Conservation (phyloP, 2,888 invertebrate species). For the Drosophila affinis region DNA sequence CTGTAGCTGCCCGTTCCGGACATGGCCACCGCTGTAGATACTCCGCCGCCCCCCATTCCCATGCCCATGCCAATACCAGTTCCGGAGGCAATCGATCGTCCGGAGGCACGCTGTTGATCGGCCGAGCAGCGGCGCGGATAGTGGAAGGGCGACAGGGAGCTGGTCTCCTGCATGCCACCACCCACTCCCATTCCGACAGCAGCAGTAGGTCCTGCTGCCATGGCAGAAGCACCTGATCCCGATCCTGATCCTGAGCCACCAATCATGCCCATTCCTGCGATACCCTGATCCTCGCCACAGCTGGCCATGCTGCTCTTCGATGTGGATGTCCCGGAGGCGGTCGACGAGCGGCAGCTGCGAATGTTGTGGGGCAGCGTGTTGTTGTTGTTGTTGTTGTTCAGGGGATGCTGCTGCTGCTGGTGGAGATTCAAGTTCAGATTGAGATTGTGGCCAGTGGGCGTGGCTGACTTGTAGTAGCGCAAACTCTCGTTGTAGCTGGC, state of each 20-base stretch:
- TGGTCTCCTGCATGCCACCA: conserved; percentile 15
- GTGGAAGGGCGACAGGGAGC: conserved; percentile 79
- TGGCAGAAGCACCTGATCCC: not conserved
- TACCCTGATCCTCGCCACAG: conserved; percentile 82
- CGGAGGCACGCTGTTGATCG: conserved; percentile 82
- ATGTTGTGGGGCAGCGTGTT: conserved; percentile 81
- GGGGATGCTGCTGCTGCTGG: conserved; percentile 35
- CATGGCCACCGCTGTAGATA: conserved; percentile 3
- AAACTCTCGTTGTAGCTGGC: conserved; percentile 92
- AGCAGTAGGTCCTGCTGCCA: not conserved
- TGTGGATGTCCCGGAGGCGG: conserved; percentile 83
- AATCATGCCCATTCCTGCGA: conserved; percentile 75
- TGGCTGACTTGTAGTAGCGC: conserved; percentile 84
- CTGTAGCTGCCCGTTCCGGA: conserved; percentile 6
- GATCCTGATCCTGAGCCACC: conserved; percentile 1
- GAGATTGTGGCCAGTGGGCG: conserved; percentile 60
- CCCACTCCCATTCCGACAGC: conserved; percentile 17
- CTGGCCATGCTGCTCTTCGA: conserved; percentile 84
- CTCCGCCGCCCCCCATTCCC: not conserved
- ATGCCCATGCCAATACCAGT: conserved; percentile 5
- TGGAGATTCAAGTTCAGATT: conserved; percentile 1
- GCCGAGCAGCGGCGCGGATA: conserved; percentile 82
- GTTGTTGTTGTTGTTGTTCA: conserved; percentile 59
- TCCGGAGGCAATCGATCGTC: conserved; percentile 58
- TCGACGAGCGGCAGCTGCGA: conserved; percentile 83